A percentile compares a stretch with the other conserved stretches of the same genome.
phyloP scores from a whole-genome alignment of 2,888 invertebrate species.

The Girardia tigrina region DNA sequence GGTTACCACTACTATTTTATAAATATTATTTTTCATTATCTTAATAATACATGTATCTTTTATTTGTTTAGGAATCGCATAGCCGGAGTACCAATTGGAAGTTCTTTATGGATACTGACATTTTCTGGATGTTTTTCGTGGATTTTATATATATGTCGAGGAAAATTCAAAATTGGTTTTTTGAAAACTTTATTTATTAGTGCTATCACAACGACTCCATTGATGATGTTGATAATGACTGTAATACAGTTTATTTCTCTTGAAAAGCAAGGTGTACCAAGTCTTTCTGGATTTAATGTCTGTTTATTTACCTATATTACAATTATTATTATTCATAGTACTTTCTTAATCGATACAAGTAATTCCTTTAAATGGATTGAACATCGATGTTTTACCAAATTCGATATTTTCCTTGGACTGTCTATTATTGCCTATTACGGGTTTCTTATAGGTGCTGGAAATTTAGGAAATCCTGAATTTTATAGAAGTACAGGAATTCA shows the following conservation, averaged over 20 bases:
- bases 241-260: slow-evolving; percentile 28
- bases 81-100: slow-evolving; percentile 33
- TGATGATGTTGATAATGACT: slow-evolving; percentile 35
- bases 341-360: not conserved
- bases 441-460: not conserved
- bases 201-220: slow-evolving; percentile 26
- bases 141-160: slow-evolving; percentile 10
- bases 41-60: too few relatives aligned
- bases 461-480: slow-evolving; percentile 25
- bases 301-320: slow-evolving; percentile 20
- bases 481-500: slow-evolving; percentile 33
- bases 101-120: slow-evolving; percentile 32
- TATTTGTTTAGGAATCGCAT: not conserved
- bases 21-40: too few relatives aligned
- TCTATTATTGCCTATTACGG: slow-evolving; percentile 27
- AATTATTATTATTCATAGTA: slow-evolving; percentile 28
- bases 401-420: not conserved
- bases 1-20: too few relatives aligned
- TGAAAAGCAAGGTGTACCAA: slow-evolving; percentile 33
- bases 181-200: not conserved
- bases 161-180: not conserved
- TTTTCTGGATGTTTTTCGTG: slow-evolving; percentile 30
- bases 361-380: not conserved
- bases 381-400: not conserved
- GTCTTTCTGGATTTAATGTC: not conserved